These are phyloP conservation scores for Opisthocomus hoazin DNA, from an alignment of 2,113 vertebrate genomes.

Conservation along the genomic window DNA sequence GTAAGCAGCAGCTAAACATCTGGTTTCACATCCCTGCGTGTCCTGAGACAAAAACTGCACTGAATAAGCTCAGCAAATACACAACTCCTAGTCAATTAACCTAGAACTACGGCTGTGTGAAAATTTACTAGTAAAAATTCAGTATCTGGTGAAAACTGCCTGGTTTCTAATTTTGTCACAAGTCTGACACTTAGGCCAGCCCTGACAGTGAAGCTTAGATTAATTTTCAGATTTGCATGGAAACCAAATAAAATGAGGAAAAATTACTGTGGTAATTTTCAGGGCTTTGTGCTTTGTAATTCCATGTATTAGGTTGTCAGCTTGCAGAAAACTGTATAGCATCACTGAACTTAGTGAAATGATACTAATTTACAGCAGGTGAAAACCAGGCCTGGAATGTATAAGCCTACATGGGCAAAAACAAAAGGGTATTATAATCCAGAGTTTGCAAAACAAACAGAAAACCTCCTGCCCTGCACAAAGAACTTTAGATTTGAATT, in stretches of 20 bases:
- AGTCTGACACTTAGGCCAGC: background rate
- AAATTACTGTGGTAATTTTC: background rate
- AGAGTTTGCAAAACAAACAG: background rate
- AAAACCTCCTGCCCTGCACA: background rate
- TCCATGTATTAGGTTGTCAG: background rate
- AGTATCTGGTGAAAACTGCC: background rate
- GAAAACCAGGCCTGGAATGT: background rate
- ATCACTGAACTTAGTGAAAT: background rate
- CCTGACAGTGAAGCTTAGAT: background rate
- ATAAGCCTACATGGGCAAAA: background rate
- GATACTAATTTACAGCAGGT: background rate
- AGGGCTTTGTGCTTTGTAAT: background rate
- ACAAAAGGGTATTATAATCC: background rate
- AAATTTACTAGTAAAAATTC: background rate
- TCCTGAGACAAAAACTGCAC: background rate
- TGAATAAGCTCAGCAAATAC: background rate
- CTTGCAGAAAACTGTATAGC: background rate
- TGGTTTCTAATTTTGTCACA: background rate
- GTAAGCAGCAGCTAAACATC: background rate
- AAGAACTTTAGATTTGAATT: background rate
- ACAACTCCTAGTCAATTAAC: background rate
- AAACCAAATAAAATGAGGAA: background rate
- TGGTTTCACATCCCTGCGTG: background rate
- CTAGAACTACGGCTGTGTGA: background rate
- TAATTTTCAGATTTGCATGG: background rate